Evolutionary conservation across 2,797 vertebrate genomes (phyloP).

Genomic region (Amphiprion clarkii): DNA sequence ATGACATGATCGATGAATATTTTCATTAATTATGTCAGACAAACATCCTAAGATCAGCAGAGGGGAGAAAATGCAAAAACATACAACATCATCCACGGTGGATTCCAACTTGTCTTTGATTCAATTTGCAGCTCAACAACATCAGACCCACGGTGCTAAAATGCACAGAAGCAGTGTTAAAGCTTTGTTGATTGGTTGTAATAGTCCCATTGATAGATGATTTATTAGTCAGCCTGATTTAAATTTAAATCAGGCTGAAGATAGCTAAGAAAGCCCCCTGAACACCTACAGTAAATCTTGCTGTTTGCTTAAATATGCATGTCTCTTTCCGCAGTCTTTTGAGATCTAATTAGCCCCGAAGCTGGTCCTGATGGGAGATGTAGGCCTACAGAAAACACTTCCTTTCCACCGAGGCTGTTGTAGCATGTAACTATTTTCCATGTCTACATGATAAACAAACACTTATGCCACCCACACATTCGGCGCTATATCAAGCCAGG

Average conservation of each 20-base stretch:
- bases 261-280: neutral
- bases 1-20: conserved; percentile 65
- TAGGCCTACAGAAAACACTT: conserved; percentile 46
- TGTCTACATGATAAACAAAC: conserved; percentile 81
- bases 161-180: conserved; percentile 34
- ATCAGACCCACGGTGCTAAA: neutral
- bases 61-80: neutral
- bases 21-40: conserved; percentile 62
- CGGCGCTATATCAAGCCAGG: conserved; percentile 61
- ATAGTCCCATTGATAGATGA: conserved; percentile 59
- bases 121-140: conserved; percentile 14
- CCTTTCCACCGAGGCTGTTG: conserved; percentile 47
- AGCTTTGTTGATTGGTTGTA: conserved; percentile 37
- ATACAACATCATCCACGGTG: neutral
- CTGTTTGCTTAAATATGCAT: conserved; percentile 54
- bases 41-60: conserved; percentile 41
- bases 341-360: conserved; percentile 71
- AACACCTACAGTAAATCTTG: conserved; percentile 24
- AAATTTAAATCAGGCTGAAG: conserved; percentile 48
- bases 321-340: conserved; percentile 58
- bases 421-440: conserved; percentile 81
- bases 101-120: neutral
- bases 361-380: conserved; percentile 53
- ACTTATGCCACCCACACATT: conserved; percentile 72
- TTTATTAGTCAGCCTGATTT: conserved; percentile 61